Conservation (phyloP, 2,113 vertebrate genomes). For the Ammodramus savannarum region DNA sequence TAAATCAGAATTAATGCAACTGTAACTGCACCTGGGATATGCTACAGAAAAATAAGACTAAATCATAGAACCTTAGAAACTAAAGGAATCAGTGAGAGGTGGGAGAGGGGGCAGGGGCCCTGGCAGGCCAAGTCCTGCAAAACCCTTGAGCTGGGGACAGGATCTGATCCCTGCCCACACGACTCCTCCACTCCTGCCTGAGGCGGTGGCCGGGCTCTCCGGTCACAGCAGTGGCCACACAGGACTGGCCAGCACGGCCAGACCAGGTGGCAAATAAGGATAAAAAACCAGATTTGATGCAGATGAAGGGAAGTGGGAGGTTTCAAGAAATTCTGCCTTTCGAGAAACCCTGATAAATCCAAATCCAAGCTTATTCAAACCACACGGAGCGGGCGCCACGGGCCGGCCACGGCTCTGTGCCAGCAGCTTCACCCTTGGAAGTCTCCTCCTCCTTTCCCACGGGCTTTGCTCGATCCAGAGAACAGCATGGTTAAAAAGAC, state of each 20-base stretch:
- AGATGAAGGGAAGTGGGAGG: slow-evolving; percentile 19
- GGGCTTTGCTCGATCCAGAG: slow-evolving; percentile 74
- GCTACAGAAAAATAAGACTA: slow-evolving; percentile 64
- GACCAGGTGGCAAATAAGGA: neutral
- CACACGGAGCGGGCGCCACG: slow-evolving; percentile 41
- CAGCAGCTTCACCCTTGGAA: slow-evolving; percentile 37
- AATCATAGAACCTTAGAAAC: slow-evolving; percentile 22
- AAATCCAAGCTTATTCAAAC: slow-evolving; percentile 87
- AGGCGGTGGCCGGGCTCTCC: neutral
- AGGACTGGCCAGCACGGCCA: slow-evolving; percentile 1
- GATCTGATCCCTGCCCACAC: neutral
- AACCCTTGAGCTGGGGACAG: neutral
- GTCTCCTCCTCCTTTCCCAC: slow-evolving; percentile 20
- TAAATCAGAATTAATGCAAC: slow-evolving; percentile 58
- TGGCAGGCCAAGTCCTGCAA: neutral
- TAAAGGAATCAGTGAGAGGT: slow-evolving; percentile 29
- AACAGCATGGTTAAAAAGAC: slow-evolving; percentile 81
- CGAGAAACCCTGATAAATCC: slow-evolving; percentile 39
- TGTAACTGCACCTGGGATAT: slow-evolving; percentile 64
- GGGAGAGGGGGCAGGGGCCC: neutral
- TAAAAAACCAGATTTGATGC: slow-evolving; percentile 40
- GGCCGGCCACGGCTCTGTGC: slow-evolving; percentile 43
- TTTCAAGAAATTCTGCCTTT: slow-evolving; percentile 54
- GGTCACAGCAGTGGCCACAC: neutral
- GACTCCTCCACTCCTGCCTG: neutral